phyloP scores from a whole-genome alignment of 1,140 invertebrate species.

The Atta texana region DNA sequence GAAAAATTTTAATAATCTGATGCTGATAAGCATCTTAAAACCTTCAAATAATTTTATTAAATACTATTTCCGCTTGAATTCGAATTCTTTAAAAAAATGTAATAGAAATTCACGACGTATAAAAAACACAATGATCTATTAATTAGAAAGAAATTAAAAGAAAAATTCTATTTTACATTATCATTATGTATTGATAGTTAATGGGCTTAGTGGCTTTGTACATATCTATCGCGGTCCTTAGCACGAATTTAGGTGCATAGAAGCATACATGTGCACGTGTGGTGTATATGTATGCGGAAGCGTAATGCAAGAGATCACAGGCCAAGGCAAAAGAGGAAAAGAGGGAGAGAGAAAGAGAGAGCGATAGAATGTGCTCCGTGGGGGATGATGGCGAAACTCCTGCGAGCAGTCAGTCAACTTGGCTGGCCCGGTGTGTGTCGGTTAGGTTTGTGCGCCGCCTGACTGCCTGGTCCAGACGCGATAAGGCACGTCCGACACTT shows the following conservation, averaged over 20 bases:
- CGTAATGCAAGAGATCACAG: conserved; percentile 16
- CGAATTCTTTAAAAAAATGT: not conserved
- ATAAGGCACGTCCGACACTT: conserved; percentile 85
- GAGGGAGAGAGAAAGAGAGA: not conserved
- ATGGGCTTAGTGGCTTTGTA: not conserved
- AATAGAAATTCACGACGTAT: not conserved
- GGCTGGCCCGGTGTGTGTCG: conserved; percentile 69
- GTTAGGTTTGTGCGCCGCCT: conserved; percentile 76
- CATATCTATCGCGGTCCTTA: not conserved
- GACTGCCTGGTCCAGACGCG: conserved; percentile 83
- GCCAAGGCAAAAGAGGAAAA: not conserved
- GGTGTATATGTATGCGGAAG: not conserved
- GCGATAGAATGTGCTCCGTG: conserved; percentile 8
- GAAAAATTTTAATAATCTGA: no score
- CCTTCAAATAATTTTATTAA: no score
- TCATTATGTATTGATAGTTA: not conserved
- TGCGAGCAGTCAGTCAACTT: conserved; percentile 77
- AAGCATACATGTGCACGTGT: not conserved
- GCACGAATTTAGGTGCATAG: conserved; percentile 2
- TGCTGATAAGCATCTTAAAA: no score
- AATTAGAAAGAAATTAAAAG: not conserved
- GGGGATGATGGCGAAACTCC: conserved; percentile 72
- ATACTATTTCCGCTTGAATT: no score
- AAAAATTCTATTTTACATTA: not conserved
- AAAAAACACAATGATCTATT: not conserved